Conservation (phyloP, 2,113 vertebrate genomes). For the Promerops cafer region DNA sequence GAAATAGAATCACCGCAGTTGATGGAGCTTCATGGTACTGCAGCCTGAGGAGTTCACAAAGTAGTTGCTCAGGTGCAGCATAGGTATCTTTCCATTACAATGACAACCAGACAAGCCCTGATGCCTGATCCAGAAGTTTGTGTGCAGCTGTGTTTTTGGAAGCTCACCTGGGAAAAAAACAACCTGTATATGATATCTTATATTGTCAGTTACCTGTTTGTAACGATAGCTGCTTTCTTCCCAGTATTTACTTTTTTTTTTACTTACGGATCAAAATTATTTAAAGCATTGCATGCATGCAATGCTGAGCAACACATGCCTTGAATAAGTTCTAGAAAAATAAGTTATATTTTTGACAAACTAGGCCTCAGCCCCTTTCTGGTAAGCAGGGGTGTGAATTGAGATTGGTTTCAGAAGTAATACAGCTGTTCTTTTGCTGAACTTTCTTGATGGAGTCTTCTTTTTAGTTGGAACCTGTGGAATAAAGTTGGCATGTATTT, state of each 20-base stretch:
- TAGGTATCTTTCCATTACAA: background rate
- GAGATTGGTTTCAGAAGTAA: background rate
- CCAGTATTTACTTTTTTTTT: background rate
- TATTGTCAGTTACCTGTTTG: background rate
- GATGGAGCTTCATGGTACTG: background rate
- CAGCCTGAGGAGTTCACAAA: background rate
- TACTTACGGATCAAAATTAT: background rate
- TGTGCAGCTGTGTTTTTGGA: background rate
- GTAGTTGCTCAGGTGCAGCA: background rate
- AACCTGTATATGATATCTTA: fast-evolving
- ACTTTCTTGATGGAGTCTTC: background rate
- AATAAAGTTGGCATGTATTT: background rate
- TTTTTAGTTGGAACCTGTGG: background rate
- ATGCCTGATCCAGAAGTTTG: background rate
- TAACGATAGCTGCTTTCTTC: background rate
- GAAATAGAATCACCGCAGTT: background rate
- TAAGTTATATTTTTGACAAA: background rate
- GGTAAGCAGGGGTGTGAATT: background rate
- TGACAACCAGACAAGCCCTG: background rate
- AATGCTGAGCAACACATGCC: background rate
- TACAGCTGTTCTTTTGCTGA: background rate
- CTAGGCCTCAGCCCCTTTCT: background rate
- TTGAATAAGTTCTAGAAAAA: background rate
- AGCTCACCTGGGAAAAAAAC: background rate
- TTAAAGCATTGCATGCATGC: background rate